Evolutionary conservation across 2,888 invertebrate species (phyloP).

Genomic region (Dolomedes plantarius): DNA sequence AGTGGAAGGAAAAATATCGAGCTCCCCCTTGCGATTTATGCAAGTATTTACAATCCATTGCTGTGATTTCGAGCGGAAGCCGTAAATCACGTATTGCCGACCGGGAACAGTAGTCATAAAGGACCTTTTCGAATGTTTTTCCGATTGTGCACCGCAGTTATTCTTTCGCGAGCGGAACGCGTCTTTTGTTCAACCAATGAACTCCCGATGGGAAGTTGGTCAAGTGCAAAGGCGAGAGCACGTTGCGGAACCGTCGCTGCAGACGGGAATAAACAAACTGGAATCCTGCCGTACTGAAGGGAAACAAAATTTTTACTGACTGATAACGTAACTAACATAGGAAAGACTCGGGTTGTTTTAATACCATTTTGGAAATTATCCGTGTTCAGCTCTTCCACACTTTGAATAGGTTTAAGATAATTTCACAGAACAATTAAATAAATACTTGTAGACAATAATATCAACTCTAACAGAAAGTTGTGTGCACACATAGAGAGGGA

Average conservation of each 20-base stretch:
- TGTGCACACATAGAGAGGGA: too few relatives aligned
- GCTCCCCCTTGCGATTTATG: neutral
- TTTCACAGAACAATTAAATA: too few relatives aligned
- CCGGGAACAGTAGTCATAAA: constrained; percentile 4
- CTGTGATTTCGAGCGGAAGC: constrained; percentile 2
- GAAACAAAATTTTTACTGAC: too few relatives aligned
- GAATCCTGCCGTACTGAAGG: too few relatives aligned
- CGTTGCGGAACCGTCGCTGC: neutral
- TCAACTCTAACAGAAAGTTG: too few relatives aligned
- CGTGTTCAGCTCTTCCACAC: too few relatives aligned
- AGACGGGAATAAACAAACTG: neutral
- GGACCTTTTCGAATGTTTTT: constrained; percentile 5
- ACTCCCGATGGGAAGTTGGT: constrained; percentile 14
- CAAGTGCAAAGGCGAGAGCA: constrained; percentile 9
- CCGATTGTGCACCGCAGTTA: neutral
- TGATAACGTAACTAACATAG: too few relatives aligned
- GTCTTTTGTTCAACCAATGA: neutral
- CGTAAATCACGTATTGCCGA: neutral
- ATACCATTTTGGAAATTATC: too few relatives aligned
- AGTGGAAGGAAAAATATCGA: neutral
- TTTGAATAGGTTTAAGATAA: too few relatives aligned
- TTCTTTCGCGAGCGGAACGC: neutral
- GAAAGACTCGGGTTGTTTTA: too few relatives aligned
- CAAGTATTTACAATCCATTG: constrained; percentile 7
- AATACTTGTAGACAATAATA: too few relatives aligned